These are phyloP conservation scores for Unio pictorum DNA, from an alignment of 2,888 invertebrate genomes.

Conservation along the genomic window DNA sequence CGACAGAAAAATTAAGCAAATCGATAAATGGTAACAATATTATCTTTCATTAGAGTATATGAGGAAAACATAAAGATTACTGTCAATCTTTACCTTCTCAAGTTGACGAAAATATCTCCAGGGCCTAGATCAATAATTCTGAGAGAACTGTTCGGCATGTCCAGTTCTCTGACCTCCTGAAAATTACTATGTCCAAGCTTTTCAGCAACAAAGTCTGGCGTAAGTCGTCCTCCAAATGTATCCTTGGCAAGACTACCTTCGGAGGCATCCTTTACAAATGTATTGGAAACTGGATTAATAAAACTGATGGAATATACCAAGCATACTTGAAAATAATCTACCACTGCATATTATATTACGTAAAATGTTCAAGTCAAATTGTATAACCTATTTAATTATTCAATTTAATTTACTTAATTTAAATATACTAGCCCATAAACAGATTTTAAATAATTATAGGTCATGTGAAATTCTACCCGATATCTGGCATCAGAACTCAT, in stretches of 20 bases:
- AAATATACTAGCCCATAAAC: not conserved
- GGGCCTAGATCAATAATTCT: conserved; percentile 68
- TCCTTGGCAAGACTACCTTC: conserved; percentile 68
- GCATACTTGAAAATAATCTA: not conserved
- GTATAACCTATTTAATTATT: not conserved
- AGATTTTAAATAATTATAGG: too few relatives aligned
- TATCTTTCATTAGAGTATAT: too few relatives aligned
- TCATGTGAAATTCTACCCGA: not conserved
- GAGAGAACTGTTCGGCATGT: conserved; percentile 67
- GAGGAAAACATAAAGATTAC: not conserved
- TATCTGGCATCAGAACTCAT: not conserved
- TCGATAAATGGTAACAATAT: too few relatives aligned
- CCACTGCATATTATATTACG: not conserved
- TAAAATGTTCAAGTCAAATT: not conserved
- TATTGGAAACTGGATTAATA: not conserved
- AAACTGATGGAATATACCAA: not conserved
- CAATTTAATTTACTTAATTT: not conserved
- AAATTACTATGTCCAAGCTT: conserved; percentile 67
- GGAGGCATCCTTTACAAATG: conserved; percentile 52
- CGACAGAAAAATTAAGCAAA: too few relatives aligned
- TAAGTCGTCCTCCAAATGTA: conserved; percentile 70
- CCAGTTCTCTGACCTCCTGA: conserved; percentile 67
- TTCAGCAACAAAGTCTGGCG: conserved; percentile 71
- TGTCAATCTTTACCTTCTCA: conserved; percentile 59
- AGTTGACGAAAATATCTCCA: conserved; percentile 65